Conservation (phyloP, 2,797 vertebrate species). For the Otus scops region DNA sequence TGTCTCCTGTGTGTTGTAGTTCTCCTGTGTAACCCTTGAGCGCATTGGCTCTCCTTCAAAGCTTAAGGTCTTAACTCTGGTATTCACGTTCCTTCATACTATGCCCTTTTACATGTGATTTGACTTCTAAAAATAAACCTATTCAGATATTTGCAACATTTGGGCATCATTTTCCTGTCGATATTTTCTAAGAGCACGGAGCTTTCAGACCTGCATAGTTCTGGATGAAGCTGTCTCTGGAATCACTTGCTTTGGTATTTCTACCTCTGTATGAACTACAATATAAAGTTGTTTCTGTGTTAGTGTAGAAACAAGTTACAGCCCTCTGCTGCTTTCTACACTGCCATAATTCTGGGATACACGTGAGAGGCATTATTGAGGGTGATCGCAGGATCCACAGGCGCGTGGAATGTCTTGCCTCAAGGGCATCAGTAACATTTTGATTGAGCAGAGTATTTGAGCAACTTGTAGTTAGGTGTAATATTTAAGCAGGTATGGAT, state of each 20-base stretch:
- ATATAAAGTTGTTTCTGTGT: neutral
- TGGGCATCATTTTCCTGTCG: neutral
- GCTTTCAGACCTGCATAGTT: neutral
- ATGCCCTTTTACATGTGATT: neutral
- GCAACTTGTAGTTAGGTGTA: neutral
- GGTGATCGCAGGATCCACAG: neutral
- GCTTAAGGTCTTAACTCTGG: neutral
- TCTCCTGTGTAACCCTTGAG: neutral
- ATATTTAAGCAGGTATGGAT: neutral
- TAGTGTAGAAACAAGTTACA: neutral
- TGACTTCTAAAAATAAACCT: neutral
- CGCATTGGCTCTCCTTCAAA: neutral
- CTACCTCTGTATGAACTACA: rapidly evolving
- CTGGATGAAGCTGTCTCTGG: neutral
- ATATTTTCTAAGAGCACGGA: neutral
- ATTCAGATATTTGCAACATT: neutral
- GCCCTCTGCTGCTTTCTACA: neutral
- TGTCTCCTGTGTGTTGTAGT: rapidly evolving
- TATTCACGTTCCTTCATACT: neutral
- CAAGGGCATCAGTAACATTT: neutral
- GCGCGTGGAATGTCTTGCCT: neutral
- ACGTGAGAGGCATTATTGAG: neutral
- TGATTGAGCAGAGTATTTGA: neutral
- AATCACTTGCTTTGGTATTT: neutral
- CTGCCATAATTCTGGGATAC: neutral